Evolutionary conservation across 2,113 vertebrate genomes (phyloP).

Genomic region (Aegypius monachus): DNA sequence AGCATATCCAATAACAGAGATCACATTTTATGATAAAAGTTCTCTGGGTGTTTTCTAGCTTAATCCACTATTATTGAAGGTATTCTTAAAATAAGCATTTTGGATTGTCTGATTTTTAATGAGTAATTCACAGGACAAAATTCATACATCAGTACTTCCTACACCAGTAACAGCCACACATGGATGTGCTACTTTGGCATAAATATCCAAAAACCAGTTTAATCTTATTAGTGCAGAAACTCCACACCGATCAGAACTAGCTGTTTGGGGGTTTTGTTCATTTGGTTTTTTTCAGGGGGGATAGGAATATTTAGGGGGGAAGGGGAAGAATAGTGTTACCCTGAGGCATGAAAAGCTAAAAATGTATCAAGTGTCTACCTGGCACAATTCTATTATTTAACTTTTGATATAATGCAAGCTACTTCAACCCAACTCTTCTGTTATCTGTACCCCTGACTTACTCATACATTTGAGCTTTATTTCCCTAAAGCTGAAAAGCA

Average conservation of each 20-base stretch:
- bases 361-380: neutral
- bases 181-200: neutral
- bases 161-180: neutral
- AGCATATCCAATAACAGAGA: neutral
- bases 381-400: neutral
- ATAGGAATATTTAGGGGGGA: neutral
- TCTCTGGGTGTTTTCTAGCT: neutral
- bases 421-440: neutral
- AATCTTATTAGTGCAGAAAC: neutral
- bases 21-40: neutral
- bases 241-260: neutral
- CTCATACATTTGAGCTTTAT: neutral
- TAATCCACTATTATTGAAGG: neutral
- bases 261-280: neutral
- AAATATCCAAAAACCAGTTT: neutral
- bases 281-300: accelerated
- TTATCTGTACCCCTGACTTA: neutral
- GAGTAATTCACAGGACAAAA: neutral
- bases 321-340: neutral
- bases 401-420: neutral
- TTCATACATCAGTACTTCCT: neutral
- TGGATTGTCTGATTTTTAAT: neutral
- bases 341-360: neutral
- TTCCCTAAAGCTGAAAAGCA: neutral
- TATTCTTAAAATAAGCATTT: neutral